Evolutionary conservation across 2,113 vertebrate genomes (phyloP).

Genomic region (Bufo bufo): DNA sequence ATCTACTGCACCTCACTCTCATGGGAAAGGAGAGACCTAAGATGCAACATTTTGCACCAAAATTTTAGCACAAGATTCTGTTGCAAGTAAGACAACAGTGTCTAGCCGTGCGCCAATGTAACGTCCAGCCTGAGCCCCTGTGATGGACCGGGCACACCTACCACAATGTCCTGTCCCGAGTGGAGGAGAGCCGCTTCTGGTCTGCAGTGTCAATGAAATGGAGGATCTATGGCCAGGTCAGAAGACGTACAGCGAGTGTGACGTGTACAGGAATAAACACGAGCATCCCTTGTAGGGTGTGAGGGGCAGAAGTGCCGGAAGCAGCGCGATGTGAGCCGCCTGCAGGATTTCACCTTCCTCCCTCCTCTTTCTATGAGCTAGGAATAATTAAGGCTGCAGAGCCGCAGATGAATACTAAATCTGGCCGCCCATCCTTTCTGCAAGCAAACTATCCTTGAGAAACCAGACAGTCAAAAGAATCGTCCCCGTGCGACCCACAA

Average conservation of each 20-base stretch:
- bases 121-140: no score
- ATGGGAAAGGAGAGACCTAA: no score
- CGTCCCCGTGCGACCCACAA: neutral
- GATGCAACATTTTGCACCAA: no score
- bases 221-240: no score
- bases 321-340: neutral
- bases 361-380: neutral
- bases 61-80: no score
- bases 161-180: no score
- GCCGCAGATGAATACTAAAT: slow-evolving; percentile 22
- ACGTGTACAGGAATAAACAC: neutral
- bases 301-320: neutral
- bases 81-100: no score
- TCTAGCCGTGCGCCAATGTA: no score
- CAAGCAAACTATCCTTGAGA: slow-evolving; percentile 12
- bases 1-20: no score
- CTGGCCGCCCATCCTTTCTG: neutral
- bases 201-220: no score
- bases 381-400: slow-evolving; percentile 10
- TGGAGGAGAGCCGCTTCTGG: no score
- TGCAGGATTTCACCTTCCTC: neutral
- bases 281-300: neutral
- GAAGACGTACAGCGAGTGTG: neutral
- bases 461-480: neutral
- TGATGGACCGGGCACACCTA: no score